Evolutionary conservation across 2,888 invertebrate genomes (phyloP), one percentile per base, ranked within the genome.

Genomic region (Onchidella celtica): DNA sequence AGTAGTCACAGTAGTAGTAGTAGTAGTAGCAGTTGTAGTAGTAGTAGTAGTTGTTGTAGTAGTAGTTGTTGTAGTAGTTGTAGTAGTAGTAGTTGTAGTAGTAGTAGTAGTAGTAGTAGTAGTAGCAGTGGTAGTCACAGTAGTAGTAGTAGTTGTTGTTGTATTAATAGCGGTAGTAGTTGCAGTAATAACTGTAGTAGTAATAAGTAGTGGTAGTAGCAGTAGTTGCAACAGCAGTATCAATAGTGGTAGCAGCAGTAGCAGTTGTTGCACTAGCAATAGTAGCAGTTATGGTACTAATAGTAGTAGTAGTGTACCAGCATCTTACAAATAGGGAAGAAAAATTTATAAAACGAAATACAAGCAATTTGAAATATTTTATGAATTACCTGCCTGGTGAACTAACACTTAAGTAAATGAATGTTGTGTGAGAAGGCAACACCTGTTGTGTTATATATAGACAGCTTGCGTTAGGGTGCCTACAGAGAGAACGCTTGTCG

Each of bases 91-190:
- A 38, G 69, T 38, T 24, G 69, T 69, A 38, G 69, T 69, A 38
- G 40, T 38, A 69, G 69, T 69, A 38, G 69, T 38, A 38, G 38
- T 69, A 38, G 69, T 69, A 69, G 40, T 69, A 69, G 69, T 36
- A 38, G n/a, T n/a, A n/a, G n/a, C n/a, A n/a, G n/a, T n/a, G n/a
- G n/a, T n/a, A n/a, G n/a, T n/a, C n/a, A n/a, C 21, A 11, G 27
- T 36, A 38, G n/a, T n/a, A n/a, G n/a, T n/a, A n/a, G n/a, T n/a
- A 63, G 34, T 24, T 27, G 21, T 38, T 24, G 63, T 63, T 38
- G 27, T 34, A 61, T n/a, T 29, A 59, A 36, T 34, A 75, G 40
- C 21, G 9, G 65, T 40, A 38, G 38, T 21, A 38, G 9, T 24
- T 4, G 29, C 29, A 1, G 72, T 21, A 14, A 11, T 55, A 55